phyloP scores from a whole-genome alignment of 2,888 invertebrate species.

The Eucriotettix oculatus region DNA sequence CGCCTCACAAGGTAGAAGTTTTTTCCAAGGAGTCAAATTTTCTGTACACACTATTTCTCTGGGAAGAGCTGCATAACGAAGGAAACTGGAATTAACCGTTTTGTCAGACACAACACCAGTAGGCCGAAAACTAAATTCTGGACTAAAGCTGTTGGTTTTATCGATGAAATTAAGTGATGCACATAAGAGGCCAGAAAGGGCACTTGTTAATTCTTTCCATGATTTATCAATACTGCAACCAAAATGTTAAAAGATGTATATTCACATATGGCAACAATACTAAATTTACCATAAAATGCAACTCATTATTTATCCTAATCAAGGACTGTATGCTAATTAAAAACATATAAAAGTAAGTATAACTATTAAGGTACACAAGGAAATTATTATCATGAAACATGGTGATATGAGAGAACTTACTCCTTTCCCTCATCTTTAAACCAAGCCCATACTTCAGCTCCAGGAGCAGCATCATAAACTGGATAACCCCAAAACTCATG shows the following conservation, averaged over 20 bases:
- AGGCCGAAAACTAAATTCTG: conserved; percentile 69
- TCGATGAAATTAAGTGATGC: conserved; percentile 92
- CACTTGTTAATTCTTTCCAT: conserved; percentile 79
- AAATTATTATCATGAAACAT: neutral
- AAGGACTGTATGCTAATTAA: no score
- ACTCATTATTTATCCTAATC: no score
- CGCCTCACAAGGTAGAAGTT: conserved; percentile 88
- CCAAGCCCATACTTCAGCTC: conserved; percentile 90
- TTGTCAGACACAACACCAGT: conserved; percentile 38
- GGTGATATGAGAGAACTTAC: conserved; percentile 18
- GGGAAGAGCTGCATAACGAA: conserved; percentile 79
- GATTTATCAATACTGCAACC: conserved; percentile 51
- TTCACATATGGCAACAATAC: no score
- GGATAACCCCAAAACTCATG: conserved; percentile 92
- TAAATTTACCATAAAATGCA: no score
- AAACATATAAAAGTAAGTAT: no score
- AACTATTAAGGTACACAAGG: neutral
- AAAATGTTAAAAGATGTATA: neutral
- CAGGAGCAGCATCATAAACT: conserved; percentile 72
- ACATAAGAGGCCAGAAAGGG: conserved; percentile 88
- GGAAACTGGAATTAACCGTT: conserved; percentile 34
- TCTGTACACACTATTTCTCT: conserved; percentile 96
- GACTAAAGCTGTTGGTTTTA: conserved; percentile 63
- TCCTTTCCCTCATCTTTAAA: conserved; percentile 47
- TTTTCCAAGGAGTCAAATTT: conserved; percentile 97